Conservation (phyloP, 1,140 invertebrate species). For the Ceratosolen fusciceps region DNA sequence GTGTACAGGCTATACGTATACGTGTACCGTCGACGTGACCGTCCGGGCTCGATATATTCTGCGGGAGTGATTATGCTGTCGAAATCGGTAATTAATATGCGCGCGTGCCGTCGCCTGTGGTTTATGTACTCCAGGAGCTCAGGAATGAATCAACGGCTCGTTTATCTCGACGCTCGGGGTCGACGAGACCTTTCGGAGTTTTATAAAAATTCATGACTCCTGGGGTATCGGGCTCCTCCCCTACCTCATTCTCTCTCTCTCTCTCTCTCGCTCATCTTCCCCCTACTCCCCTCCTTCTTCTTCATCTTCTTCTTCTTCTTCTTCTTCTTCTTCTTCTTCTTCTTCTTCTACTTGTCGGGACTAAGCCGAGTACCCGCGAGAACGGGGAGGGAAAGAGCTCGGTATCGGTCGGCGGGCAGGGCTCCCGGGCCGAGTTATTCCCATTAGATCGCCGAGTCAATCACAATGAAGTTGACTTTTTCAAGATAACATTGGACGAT, state of each 20-base stretch:
- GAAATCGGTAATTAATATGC: no score
- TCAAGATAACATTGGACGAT: not conserved
- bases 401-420: not conserved
- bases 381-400: not conserved
- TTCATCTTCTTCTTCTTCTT: no score
- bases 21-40: no score
- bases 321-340: no score
- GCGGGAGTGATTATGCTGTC: no score
- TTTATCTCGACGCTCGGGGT: not conserved
- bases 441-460: not conserved
- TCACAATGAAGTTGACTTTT: constrained; percentile 2
- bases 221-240: not conserved
- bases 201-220: constrained; percentile 14
- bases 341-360: no score
- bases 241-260: not conserved
- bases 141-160: not conserved
- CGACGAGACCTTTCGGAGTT: not conserved
- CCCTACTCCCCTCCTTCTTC: no score
- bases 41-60: no score
- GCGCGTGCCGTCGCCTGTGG: no score
- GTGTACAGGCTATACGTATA: no score
- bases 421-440: not conserved
- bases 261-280: no score
- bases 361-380: no score
- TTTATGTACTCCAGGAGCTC: not conserved